Evolutionary conservation across 2,888 invertebrate genomes (phyloP), one percentile per base, ranked within the genome.

Genomic region (Drosophila hawaiiensis): DNA sequence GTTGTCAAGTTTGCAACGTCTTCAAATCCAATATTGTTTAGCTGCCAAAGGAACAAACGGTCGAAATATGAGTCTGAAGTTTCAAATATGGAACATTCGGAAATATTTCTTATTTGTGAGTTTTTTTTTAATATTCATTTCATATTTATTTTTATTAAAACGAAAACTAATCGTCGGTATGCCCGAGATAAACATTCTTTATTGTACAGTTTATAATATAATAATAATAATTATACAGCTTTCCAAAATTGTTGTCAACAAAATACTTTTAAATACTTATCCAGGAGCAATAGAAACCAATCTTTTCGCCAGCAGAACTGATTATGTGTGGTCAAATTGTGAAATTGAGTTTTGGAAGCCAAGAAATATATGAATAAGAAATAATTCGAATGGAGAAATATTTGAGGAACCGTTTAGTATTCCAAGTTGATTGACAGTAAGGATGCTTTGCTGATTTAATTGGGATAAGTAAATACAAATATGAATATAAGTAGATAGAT

Each of bases 161-260:
- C 19, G 19, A 9, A 41, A 39, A n/a, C 4, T 1, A 4, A 10
- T 4, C n/a, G n/a, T 41, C n/a, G 41, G 12, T 41, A 5, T 41
- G 10, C 2, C n/a, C n/a, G n/a, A 1, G 4, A 12, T 22, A 22
- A 41, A 4, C 0, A 4, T 5, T 12, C 2, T n/a, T 12, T n/a
- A 41, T n/a, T 10, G 10, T 41, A 14, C 22, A 43, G 43, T 43
- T 47, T 0, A 6, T n/a, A n/a, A n/a, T n/a, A n/a, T n/a, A n/a
- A n/a, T n/a, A n/a, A n/a, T n/a, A n/a, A 25, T 47, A 25, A 16
- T 25, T 47, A 16, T 16, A 4, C 4, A 22, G 22, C 12, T 43
- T 22, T 14, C 3, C 3, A 12, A 22, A 43, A 22, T 12, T 12
- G 5, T 12, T 43, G 43, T 22, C 43, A 43, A 22, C 14, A 7